Base-by-base conservation (phyloP, 2,888 invertebrate species). In the Watsonalla cultraria region DNA sequence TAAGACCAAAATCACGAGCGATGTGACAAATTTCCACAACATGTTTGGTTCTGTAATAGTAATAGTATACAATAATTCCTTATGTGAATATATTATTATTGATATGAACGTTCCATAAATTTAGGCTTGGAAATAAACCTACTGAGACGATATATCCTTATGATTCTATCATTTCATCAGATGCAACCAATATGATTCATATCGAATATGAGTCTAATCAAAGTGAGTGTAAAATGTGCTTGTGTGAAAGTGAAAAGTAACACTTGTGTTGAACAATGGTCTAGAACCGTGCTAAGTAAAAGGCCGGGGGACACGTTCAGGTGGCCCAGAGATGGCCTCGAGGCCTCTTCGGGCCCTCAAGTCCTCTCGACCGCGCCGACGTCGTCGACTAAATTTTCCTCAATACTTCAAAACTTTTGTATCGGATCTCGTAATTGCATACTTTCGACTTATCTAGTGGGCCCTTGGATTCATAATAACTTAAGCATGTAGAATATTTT, bases 271-370 rank as follows among this genome's bases (percentile, higher is more conserved):
- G 66, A 80, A 81, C 82, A 82, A 82, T 76, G 69, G 75, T 76
- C 66, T 68, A 69, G 67, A 75, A 69, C 69, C 72, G 62, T 68
- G 68, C 70, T 70, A 66, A 64, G 68, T 61, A 75, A 76, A 78
- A 81, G 80, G 71, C 68, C 61, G 70, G 58, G 60, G 71, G 75
- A 78, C 77, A 79, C 75, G 76, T 76, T 77, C 82, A 82, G 78
- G 80, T 80, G 74, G 77, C 68, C 42, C 42, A 42, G 42, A 70
- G 50, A 56, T 69, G 72, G 60, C 66, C 55, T 14, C 58, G 53
- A 54, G 55, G 57, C 61, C 64, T 42, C 42, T 42, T 71, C 72
- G 70, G 64, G 62, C 54, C 64, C 64, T 80, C 60, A 58, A 84
- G 72, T 56, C 65, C 77, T 54, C 80, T 84, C 68, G 65, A 82